These are phyloP conservation scores for Drosophila pseudotalamancana DNA, from an alignment of 2,888 invertebrate genomes.

Conservation along the genomic window DNA sequence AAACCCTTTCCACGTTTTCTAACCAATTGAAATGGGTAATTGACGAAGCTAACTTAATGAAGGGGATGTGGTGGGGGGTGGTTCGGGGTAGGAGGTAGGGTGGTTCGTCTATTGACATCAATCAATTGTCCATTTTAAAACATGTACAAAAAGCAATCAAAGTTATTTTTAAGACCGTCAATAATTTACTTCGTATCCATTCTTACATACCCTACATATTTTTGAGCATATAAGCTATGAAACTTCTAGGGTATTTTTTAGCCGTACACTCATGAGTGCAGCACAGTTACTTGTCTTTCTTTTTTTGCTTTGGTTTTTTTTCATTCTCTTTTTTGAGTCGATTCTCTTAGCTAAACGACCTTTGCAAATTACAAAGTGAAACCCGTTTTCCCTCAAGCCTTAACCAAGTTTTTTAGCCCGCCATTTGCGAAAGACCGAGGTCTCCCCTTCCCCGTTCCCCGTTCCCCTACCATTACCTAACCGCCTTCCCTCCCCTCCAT, in stretches of 20 bases:
- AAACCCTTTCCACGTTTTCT: slow-evolving; percentile 1
- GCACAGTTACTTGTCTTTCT: not conserved
- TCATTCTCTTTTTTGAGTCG: not conserved
- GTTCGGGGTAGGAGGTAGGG: no score
- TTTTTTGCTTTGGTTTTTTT: not conserved
- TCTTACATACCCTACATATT: not conserved
- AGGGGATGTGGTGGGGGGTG: no score
- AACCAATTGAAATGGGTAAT: slow-evolving; percentile 22
- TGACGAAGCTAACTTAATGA: not conserved
- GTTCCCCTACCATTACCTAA: not conserved
- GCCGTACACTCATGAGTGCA: not conserved
- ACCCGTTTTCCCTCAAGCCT: slow-evolving; percentile 22
- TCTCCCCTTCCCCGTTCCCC: not conserved
- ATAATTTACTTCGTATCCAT: not conserved
- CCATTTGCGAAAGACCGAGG: not conserved
- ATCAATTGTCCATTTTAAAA: slow-evolving; percentile 47
- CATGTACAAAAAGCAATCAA: slow-evolving; percentile 5
- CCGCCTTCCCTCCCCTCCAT: not conserved
- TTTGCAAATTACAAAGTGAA: slow-evolving; percentile 48
- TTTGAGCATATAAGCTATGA: not conserved
- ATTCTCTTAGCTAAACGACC: slow-evolving; percentile 40
- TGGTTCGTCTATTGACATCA: slow-evolving; percentile 37
- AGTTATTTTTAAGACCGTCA: slow-evolving; percentile 3
- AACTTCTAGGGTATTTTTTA: not conserved
- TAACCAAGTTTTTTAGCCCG: not conserved